Evolutionary conservation across 2,113 vertebrate genomes (phyloP), one percentile per base, ranked within the genome.

Genomic region (Chroicocephalus ridibundus): DNA sequence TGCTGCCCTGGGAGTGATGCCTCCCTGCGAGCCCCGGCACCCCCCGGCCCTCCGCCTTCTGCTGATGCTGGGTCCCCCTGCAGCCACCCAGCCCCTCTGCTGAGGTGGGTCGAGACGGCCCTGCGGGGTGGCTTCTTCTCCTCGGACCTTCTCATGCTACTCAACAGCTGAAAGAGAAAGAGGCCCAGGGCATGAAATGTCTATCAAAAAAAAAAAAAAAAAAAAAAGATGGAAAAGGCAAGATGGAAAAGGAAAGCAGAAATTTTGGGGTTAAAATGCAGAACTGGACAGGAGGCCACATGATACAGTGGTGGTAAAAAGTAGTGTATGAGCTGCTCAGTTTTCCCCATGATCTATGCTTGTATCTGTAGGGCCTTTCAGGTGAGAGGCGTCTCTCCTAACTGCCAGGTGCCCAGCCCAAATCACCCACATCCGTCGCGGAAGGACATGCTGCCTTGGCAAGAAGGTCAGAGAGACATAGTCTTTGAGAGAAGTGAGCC

Each of bases 341-440:
- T 93, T 87, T 86, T 36, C 6, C 32, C 25, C 15, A 0, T 29
- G 31, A 7, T n/a, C 75, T 79, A 2, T 70, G 54, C 40, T 91
- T 71, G 31, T 58, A 54, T 83, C 47, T 54, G 25, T 54, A 55
- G 64, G 31, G 13, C 24, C 15, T 78, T 68, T 76, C 51, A 36
- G 19, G 29, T 47, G 42, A 62, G 40, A 54, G 3, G 5, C 26
- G 20, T 55, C 57, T 36, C 60, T 89, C 38, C n/a, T 42, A n/a
- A 57, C 11, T 49, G 58, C 18, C 44, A 42, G n/a, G 19, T 29
- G 20, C 19, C 42, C 13, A 14, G 26, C 26, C 46, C 51, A 40
- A 49, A 34, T 15, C 21, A 34, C 29, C 10, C 26, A 13, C 0
- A 0, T 32, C 58, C 3, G 0, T 36, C 1, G 0, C 14, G 44